A percentile compares a stretch with the other conserved stretches of the same genome.
Conservation (phyloP, 2,113 vertebrate species). For the Lasiurus borealis region DNA sequence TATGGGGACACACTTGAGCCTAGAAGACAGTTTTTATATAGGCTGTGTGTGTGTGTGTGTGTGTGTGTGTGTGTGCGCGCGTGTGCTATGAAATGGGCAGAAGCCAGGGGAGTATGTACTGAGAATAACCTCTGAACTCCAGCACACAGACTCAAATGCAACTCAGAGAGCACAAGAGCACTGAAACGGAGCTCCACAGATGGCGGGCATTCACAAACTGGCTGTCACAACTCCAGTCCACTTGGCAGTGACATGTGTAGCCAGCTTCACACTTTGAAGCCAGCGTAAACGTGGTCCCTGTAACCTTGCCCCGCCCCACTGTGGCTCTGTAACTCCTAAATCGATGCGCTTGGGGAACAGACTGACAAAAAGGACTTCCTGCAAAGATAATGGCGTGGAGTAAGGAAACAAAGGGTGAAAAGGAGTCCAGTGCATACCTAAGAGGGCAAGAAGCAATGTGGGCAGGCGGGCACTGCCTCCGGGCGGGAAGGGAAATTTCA, state of each 20-base stretch:
- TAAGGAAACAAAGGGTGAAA: slow-evolving; percentile 42
- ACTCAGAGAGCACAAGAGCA: not conserved
- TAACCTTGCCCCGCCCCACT: not conserved
- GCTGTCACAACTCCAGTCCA: not conserved
- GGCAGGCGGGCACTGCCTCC: not conserved
- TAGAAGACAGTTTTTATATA: not conserved
- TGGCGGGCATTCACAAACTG: not conserved
- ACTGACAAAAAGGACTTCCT: slow-evolving; percentile 43
- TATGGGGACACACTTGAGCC: not conserved
- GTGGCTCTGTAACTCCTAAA: not conserved
- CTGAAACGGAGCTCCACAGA: not conserved
- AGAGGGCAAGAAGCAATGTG: not conserved
- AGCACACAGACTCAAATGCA: not conserved
- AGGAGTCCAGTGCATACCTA: not conserved
- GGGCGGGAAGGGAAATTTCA: not conserved
- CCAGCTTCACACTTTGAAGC: slow-evolving; percentile 33
- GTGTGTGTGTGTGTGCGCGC: not conserved
- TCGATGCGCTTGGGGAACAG: too few species aligned
- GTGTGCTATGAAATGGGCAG: not conserved
- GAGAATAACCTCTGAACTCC: not conserved
- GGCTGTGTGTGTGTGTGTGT: too few species aligned
- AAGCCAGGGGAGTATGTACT: not conserved
- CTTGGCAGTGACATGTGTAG: not conserved
- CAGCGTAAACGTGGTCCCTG: not conserved
- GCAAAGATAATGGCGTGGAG: not conserved